Evolutionary conservation across 2,113 vertebrate genomes (phyloP).

Genomic region (Dipodomys merriami): DNA sequence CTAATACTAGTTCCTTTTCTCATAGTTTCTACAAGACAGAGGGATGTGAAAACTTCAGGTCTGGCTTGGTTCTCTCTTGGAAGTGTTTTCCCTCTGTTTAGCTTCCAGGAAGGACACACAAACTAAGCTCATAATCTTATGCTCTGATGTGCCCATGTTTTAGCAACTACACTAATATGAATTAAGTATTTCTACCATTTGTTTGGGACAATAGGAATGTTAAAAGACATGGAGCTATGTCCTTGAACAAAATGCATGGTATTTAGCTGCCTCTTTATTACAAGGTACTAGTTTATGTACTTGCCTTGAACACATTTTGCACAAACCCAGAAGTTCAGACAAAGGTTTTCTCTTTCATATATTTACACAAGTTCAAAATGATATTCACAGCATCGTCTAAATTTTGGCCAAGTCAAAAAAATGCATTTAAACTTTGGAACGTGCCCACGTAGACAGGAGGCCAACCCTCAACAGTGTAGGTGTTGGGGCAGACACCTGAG

Average conservation of each 20-base stretch:
- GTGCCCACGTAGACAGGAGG: constrained; percentile 82
- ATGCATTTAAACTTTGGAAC: constrained; percentile 89
- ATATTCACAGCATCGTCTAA: constrained; percentile 96
- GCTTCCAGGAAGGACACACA: constrained; percentile 72
- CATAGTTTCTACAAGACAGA: constrained; percentile 90
- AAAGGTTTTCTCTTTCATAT: constrained; percentile 90
- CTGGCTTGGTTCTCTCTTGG: constrained; percentile 83
- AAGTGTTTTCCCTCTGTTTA: constrained; percentile 59
- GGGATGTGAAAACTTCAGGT: constrained; percentile 57
- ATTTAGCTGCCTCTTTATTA: constrained; percentile 81
- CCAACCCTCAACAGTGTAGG: constrained; percentile 75
- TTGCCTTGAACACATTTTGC: constrained; percentile 87
- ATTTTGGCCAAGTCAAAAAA: constrained; percentile 90
- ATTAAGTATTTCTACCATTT: neutral
- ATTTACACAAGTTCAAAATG: constrained; percentile 98
- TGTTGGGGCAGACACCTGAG: constrained; percentile 75
- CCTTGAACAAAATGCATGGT: constrained; percentile 80
- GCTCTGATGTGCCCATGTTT: constrained; percentile 66
- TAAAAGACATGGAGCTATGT: constrained; percentile 83
- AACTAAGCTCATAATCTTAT: constrained; percentile 24
- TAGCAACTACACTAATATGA: constrained; percentile 50
- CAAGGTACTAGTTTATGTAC: constrained; percentile 83
- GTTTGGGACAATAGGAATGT: constrained; percentile 82
- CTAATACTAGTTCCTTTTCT: constrained; percentile 79
- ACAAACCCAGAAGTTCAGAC: constrained; percentile 91